Evolutionary conservation across 2,113 vertebrate species (phyloP).

Genomic region (Pachycephala philippinensis): DNA sequence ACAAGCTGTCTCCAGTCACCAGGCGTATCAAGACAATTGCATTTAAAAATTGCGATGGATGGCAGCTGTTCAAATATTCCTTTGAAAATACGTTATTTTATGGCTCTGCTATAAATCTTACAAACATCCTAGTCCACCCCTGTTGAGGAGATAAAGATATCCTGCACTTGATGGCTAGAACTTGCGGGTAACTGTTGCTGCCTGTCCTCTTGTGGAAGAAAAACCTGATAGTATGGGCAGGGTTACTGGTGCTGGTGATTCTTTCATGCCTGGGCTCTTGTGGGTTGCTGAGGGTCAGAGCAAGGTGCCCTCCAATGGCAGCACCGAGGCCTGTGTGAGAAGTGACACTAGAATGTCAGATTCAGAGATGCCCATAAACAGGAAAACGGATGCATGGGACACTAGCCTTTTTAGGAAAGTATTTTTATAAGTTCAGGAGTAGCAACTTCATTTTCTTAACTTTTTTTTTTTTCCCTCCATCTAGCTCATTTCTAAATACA

Average conservation of each 20-base stretch:
- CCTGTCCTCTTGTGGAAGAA: neutral
- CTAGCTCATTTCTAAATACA: neutral
- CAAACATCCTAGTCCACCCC: neutral
- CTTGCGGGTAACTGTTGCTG: neutral
- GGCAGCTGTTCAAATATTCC: slow-evolving; percentile 22
- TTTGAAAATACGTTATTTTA: neutral
- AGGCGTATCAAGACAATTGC: neutral
- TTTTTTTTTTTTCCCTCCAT: neutral
- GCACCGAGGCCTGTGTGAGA: neutral
- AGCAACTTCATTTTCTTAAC: neutral
- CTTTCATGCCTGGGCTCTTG: rapidly evolving
- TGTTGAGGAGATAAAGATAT: neutral
- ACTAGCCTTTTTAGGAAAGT: neutral
- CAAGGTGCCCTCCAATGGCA: neutral
- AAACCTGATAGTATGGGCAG: neutral
- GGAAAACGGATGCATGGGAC: neutral
- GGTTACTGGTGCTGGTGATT: neutral
- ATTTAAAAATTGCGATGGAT: neutral
- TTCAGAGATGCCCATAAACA: neutral
- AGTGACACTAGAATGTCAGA: neutral
- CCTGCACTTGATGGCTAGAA: neutral
- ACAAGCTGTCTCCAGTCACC: neutral
- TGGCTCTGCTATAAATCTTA: neutral
- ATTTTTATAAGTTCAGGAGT: neutral
- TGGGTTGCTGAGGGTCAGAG: neutral